Conservation (phyloP, 2,797 vertebrate species). For the Leptodactylus fallax region DNA sequence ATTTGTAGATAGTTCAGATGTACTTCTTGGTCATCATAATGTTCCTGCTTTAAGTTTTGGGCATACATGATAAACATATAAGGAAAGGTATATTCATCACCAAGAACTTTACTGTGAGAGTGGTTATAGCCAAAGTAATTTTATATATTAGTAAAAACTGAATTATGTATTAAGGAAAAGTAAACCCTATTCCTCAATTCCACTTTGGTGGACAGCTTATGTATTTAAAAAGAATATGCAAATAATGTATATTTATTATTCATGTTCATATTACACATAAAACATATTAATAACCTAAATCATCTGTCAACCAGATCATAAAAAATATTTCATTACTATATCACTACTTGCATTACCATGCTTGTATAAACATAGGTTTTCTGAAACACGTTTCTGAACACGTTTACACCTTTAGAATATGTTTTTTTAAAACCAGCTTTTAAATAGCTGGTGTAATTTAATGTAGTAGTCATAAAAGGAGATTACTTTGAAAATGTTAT, state of each 20-base stretch:
- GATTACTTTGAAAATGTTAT: constrained; percentile 44
- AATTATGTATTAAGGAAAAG: too few species aligned
- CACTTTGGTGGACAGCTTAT: background rate
- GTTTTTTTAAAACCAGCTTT: background rate
- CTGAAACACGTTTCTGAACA: background rate
- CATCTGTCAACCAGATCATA: background rate
- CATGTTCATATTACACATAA: background rate
- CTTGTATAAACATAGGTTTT: background rate
- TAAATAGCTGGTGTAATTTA: constrained; percentile 36
- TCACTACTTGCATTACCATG: background rate
- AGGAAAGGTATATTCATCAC: too few species aligned
- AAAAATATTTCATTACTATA: background rate
- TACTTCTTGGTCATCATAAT: too few species aligned
- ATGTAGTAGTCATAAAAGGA: constrained; percentile 16
- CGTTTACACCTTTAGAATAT: background rate
- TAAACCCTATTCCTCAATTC: background rate
- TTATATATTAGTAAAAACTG: too few species aligned
- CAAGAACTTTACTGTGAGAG: too few species aligned
- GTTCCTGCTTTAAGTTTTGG: too few species aligned
- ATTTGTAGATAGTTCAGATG: too few species aligned
- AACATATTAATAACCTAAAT: too few species aligned
- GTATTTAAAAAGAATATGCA: background rate
- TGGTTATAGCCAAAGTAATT: too few species aligned
- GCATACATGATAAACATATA: too few species aligned
- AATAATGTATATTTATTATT: background rate